Conservation (phyloP, 2,888 invertebrate genomes). For the Latrodectus elegans region DNA sequence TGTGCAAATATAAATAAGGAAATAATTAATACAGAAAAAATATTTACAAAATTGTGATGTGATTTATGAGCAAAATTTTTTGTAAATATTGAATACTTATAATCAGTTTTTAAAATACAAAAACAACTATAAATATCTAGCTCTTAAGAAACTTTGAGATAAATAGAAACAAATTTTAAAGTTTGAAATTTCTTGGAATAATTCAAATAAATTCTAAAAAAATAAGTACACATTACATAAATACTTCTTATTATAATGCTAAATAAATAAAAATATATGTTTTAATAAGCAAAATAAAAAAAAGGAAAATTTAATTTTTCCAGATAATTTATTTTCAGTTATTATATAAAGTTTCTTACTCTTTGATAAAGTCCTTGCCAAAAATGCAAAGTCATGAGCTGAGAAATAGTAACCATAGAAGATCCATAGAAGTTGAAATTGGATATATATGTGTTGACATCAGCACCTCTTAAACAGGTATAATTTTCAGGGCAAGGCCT, state of each 20-base stretch:
- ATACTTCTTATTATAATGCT: neutral
- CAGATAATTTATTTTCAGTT: no score
- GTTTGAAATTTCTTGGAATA: neutral
- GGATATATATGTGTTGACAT: conserved; percentile 60
- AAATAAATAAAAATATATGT: neutral
- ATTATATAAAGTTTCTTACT: conserved; percentile 6
- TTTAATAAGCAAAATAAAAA: neutral
- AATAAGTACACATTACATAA: neutral
- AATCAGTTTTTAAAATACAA: no score
- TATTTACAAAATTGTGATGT: no score
- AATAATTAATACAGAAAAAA: no score
- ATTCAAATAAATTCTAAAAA: neutral
- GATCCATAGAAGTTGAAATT: conserved; percentile 67
- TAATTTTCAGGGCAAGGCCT: conserved; percentile 58
- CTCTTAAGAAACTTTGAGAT: no score
- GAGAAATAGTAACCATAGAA: conserved; percentile 63
- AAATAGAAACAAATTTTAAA: neutral
- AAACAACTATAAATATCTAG: no score
- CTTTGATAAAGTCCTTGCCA: conserved; percentile 66
- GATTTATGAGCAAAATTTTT: no score
- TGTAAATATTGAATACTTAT: no score
- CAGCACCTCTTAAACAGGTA: conserved; percentile 59
- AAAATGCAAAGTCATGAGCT: conserved; percentile 63
- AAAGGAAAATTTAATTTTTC: neutral
- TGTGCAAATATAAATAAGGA: no score